These are phyloP conservation scores for Dreissena polymorpha DNA, from an alignment of 1,140 invertebrate species.

Conservation along the genomic window DNA sequence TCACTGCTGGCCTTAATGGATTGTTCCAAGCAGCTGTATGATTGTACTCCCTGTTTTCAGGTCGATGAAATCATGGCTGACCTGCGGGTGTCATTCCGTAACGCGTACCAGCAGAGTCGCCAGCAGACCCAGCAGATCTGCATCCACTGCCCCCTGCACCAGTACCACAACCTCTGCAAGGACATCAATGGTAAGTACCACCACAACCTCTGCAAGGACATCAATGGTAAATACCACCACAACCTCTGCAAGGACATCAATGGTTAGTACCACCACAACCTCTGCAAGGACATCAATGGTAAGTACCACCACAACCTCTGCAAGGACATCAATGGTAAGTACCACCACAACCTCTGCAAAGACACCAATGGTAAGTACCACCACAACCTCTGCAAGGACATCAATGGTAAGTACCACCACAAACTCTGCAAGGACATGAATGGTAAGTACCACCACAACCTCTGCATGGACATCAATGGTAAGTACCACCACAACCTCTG, in stretches of 20 bases:
- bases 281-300: conserved; percentile 93
- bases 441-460: conserved; percentile 90
- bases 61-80: conserved; percentile 82
- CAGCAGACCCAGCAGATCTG: conserved; percentile 80
- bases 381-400: conserved; percentile 91
- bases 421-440: conserved; percentile 93
- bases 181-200: conserved; percentile 94
- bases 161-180: conserved; percentile 93
- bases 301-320: conserved; percentile 93
- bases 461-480: conserved; percentile 93
- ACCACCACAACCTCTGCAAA: conserved; percentile 91
- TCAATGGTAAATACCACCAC: conserved; percentile 93
- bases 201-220: conserved; percentile 91
- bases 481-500: conserved; percentile 93
- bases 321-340: conserved; percentile 91
- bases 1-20: too few relatives aligned
- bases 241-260: conserved; percentile 93
- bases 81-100: conserved; percentile 89
- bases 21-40: background rate
- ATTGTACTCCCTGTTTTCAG: conserved; percentile 82
- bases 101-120: conserved; percentile 68
- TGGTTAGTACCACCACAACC: conserved; percentile 90
- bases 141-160: conserved; percentile 97
- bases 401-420: conserved; percentile 93
- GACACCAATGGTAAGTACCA: conserved; percentile 94